Percentiles rank a stretch among this genome's conserved stretches.
phyloP scores from a whole-genome alignment of 1,140 invertebrate genomes.

The Euborellia annulipes region DNA sequence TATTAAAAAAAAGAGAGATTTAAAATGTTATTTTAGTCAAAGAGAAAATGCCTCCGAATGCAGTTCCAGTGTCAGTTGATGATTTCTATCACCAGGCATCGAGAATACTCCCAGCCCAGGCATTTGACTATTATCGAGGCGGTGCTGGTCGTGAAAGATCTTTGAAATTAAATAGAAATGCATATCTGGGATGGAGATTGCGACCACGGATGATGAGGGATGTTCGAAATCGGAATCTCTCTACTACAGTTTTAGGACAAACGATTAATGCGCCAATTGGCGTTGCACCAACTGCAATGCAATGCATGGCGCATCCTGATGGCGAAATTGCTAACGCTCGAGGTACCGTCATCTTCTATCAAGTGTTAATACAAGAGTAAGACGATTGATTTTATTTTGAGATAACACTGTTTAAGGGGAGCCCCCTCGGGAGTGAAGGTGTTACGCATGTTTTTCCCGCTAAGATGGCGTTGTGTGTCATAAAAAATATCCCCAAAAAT shows the following conservation, averaged over 20 bases:
- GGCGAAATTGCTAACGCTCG: slow-evolving; percentile 74
- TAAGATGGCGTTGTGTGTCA: too few species aligned
- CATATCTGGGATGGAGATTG: slow-evolving; percentile 68
- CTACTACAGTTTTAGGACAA: slow-evolving; percentile 47
- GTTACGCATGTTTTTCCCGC: too few species aligned
- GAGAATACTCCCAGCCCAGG: slow-evolving; percentile 42
- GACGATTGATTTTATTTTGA: too few species aligned
- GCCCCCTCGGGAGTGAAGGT: too few species aligned
- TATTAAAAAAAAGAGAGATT: too few species aligned
- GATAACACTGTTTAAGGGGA: too few species aligned
- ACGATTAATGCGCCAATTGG: slow-evolving; percentile 65
- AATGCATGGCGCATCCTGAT: slow-evolving; percentile 77
- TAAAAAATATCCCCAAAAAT: too few species aligned
- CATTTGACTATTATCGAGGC: slow-evolving; percentile 72
- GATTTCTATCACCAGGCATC: slow-evolving; percentile 67
- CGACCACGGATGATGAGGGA: slow-evolving; percentile 63
- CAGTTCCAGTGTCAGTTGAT: slow-evolving; percentile 44
- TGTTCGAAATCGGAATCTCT: slow-evolving; percentile 46
- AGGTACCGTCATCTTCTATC: too few species aligned
- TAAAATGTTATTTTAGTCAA: too few species aligned
- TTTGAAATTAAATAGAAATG: slow-evolving; percentile 53
- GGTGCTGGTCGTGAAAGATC: slow-evolving; percentile 74
- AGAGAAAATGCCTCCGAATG: background rate
- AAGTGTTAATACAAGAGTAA: too few species aligned
- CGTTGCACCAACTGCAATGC: slow-evolving; percentile 84